Percentiles rank a stretch among this genome's conserved stretches.
Evolutionary conservation across 2,888 invertebrate genomes (phyloP).

Genomic region (Lepidochrysops patricia): DNA sequence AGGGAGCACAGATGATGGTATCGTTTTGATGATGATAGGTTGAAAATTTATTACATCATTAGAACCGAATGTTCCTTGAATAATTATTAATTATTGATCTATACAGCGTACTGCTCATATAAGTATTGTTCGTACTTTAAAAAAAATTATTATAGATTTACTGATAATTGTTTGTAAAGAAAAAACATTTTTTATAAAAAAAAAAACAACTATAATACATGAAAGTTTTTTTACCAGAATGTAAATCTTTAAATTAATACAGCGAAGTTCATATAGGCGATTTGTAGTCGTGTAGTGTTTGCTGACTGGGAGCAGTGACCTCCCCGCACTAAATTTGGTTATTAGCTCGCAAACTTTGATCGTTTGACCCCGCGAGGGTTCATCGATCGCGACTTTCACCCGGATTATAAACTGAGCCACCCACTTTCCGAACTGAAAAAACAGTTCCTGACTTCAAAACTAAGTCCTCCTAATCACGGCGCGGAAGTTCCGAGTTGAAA

Average conservation of each 20-base stretch:
- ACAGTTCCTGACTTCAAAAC: constrained; percentile 70
- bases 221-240: no score
- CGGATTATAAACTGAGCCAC: constrained; percentile 74
- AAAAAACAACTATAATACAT: no score
- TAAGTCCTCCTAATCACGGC: constrained; percentile 74
- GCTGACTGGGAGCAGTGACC: constrained; percentile 42
- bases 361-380: constrained; percentile 62
- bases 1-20: background rate
- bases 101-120: no score
- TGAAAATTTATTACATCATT: no score
- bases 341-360: constrained; percentile 69
- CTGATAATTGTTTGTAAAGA: no score
- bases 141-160: no score
- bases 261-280: background rate
- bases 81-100: no score
- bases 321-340: constrained; percentile 65
- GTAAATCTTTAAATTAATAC: background rate
- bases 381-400: constrained; percentile 73
- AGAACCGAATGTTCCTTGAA: no score
- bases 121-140: no score
- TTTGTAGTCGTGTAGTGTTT: constrained; percentile 11
- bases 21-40: background rate
- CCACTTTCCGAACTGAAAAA: constrained; percentile 73
- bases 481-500: constrained; percentile 36
- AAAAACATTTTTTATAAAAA: no score